Conservation (phyloP, 2,888 invertebrate species). For the Athrips mouffetella region DNA sequence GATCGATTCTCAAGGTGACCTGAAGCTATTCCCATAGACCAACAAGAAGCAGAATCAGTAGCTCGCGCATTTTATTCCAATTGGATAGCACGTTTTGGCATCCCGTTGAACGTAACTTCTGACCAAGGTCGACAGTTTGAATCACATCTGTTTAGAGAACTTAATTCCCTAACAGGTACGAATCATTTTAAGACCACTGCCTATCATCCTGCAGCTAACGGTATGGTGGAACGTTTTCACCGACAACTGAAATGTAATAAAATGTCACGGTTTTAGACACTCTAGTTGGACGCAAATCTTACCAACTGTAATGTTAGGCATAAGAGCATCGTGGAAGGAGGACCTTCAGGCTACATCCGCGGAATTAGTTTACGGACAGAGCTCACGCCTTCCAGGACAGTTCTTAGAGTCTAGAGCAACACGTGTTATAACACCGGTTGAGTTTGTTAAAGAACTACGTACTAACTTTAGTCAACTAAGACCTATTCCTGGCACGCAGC, state of each 20-base stretch:
- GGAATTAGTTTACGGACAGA: too few relatives aligned
- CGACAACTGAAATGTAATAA: too few relatives aligned
- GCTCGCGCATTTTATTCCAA: background rate
- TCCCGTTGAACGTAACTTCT: background rate
- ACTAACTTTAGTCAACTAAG: background rate
- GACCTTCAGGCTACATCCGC: background rate
- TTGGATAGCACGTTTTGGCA: background rate
- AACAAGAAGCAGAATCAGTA: slow-evolving; percentile 23
- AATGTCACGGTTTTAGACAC: background rate
- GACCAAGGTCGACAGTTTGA: too few relatives aligned
- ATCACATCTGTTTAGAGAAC: background rate
- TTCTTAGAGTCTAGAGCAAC: too few relatives aligned
- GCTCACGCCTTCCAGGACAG: background rate
- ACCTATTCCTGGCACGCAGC: background rate
- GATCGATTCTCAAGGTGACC: background rate
- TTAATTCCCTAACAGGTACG: background rate
- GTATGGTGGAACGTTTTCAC: background rate
- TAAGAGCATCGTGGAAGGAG: background rate
- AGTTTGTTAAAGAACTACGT: background rate
- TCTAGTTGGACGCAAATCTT: background rate
- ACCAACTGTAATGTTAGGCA: background rate
- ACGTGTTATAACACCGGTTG: background rate
- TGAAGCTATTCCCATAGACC: background rate
- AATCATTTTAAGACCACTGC: background rate
- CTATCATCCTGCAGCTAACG: background rate